Percentiles rank a stretch among this genome's conserved stretches.
These are phyloP conservation scores for Lordiphosa mommai DNA, from an alignment of 1,140 invertebrate genomes.

Conservation along the genomic window DNA sequence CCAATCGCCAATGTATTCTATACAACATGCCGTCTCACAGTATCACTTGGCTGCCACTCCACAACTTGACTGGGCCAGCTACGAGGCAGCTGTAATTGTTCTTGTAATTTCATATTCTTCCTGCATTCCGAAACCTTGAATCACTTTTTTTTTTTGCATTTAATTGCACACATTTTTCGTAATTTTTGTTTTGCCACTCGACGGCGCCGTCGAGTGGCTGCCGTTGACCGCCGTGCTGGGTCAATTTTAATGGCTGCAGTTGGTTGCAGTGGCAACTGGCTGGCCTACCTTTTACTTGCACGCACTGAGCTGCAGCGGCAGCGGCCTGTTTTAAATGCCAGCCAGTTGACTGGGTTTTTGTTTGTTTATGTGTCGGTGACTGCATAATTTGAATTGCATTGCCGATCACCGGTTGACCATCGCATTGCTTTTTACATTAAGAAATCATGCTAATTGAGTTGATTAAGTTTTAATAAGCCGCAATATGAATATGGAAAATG, in stretches of 20 bases:
- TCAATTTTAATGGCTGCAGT: conserved; percentile 49
- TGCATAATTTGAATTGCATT: conserved; percentile 45
- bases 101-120: conserved; percentile 79
- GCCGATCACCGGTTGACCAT: conserved; percentile 67
- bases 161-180: conserved; percentile 61
- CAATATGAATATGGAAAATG: neutral
- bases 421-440: conserved; percentile 62
- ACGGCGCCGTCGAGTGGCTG: conserved; percentile 53
- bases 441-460: conserved; percentile 61
- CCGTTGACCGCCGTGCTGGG: conserved; percentile 66
- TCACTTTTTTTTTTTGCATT: conserved; percentile 78
- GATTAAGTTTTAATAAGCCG: conserved; percentile 45
- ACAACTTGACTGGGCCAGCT: no score
- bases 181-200: conserved; percentile 31
- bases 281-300: conserved; percentile 58
- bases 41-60: conserved; percentile 15
- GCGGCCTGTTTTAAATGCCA: conserved; percentile 59
- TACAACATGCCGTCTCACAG: conserved; percentile 15
- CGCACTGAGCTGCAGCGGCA: conserved; percentile 21
- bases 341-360: conserved; percentile 38
- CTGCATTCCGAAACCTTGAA: conserved; percentile 80
- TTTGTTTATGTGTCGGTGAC: conserved; percentile 25
- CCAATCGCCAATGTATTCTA: conserved; percentile 53
- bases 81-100: conserved; percentile 63
- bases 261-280: conserved; percentile 22